These are phyloP conservation scores for Liasis olivaceus DNA, from an alignment of 2,797 vertebrate species.

Conservation along the genomic window DNA sequence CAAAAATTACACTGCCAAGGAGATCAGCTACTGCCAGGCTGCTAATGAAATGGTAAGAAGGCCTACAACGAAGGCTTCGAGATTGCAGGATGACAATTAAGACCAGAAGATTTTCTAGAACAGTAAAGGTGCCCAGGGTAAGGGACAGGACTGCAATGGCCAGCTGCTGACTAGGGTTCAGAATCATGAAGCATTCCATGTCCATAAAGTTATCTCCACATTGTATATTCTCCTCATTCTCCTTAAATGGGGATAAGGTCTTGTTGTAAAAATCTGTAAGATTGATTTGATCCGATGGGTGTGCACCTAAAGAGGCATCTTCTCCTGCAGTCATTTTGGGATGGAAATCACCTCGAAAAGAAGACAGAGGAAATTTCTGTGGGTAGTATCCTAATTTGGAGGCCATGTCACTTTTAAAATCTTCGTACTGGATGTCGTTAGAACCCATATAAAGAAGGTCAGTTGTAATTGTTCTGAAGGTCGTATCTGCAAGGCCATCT, in stretches of 20 bases:
- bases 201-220: slow-evolving; percentile 99
- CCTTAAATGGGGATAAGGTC: slow-evolving; percentile 82
- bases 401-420: slow-evolving; percentile 79
- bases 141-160: slow-evolving; percentile 93
- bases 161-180: slow-evolving; percentile 97
- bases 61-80: slow-evolving; percentile 92
- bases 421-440: slow-evolving; percentile 92
- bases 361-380: slow-evolving; percentile 91
- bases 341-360: slow-evolving; percentile 91
- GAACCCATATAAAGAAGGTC: slow-evolving; percentile 93
- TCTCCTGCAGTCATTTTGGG: slow-evolving; percentile 90
- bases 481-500: slow-evolving; percentile 97
- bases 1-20: slow-evolving; percentile 96
- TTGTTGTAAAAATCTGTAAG: slow-evolving; percentile 92
- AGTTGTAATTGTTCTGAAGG: slow-evolving; percentile 98
- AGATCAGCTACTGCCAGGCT: slow-evolving; percentile 97
- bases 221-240: slow-evolving; percentile 88
- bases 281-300: slow-evolving; percentile 88
- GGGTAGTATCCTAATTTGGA: slow-evolving; percentile 82
- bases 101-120: slow-evolving; percentile 96
- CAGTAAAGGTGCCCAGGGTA: slow-evolving; percentile 96
- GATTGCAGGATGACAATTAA: slow-evolving; percentile 95
- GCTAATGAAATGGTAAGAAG: slow-evolving; percentile 98
- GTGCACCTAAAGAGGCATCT: slow-evolving; percentile 85
- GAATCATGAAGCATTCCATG: slow-evolving; percentile 99